Conservation (phyloP, 2,797 vertebrate genomes). For the Diglossa cyanea region DNA sequence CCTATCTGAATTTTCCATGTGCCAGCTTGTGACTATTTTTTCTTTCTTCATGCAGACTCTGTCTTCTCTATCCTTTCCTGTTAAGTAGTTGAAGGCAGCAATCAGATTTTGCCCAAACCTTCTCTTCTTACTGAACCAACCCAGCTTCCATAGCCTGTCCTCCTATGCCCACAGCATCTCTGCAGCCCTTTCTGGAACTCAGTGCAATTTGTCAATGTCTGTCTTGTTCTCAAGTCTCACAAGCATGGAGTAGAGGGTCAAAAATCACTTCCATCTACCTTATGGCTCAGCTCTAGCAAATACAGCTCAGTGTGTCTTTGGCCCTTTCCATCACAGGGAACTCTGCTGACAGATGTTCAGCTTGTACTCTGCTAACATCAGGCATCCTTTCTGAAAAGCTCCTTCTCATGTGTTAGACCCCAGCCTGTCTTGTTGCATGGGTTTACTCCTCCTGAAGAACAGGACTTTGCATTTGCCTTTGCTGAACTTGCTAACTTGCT, state of each 20-base stretch:
- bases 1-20: not conserved
- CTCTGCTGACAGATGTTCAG: not conserved
- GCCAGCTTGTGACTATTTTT: not conserved
- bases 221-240: not conserved
- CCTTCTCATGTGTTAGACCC: not conserved
- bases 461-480: not conserved
- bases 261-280: not conserved
- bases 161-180: not conserved
- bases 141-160: not conserved
- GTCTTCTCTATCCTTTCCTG: not conserved
- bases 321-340: rapidly evolving
- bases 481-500: not conserved
- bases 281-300: not conserved
- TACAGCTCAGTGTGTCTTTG: not conserved
- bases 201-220: not conserved
- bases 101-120: not conserved
- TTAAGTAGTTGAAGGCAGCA: not conserved
- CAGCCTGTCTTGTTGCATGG: not conserved
- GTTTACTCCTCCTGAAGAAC: not conserved
- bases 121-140: not conserved
- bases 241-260: not conserved
- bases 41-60: not conserved
- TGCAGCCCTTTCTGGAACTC: not conserved
- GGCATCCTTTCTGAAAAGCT: not conserved
- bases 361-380: not conserved